Percentiles rank a stretch among this genome's conserved stretches.
These are phyloP conservation scores for Xestia rhomboidea DNA, from an alignment of 2,888 invertebrate species.

Conservation along the genomic window DNA sequence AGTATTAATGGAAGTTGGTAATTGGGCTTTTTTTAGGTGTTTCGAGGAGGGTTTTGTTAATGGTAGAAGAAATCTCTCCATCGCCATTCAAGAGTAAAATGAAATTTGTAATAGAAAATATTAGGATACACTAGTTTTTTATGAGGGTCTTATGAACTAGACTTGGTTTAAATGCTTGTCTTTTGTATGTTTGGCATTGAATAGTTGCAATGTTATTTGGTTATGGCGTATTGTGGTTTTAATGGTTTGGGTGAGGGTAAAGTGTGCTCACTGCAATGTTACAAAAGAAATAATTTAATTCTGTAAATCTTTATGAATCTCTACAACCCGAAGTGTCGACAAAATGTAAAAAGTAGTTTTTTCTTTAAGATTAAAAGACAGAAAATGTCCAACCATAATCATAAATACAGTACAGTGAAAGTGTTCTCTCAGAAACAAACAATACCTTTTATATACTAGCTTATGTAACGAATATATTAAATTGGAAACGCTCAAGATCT, in stretches of 20 bases:
- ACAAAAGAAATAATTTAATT: background rate
- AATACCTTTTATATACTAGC: slow-evolving; percentile 1
- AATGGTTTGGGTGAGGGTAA: background rate
- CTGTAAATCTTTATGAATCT: no score
- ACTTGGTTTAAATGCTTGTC: background rate
- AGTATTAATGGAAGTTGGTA: no score
- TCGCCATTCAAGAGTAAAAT: no score
- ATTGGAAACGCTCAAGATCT: slow-evolving; percentile 47
- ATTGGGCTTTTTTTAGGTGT: no score
- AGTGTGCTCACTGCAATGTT: no score
- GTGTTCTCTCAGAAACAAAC: slow-evolving; percentile 6
- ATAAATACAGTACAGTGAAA: slow-evolving; percentile 24
- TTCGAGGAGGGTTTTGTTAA: background rate
- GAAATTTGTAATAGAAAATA: no score
- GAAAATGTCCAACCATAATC: background rate
- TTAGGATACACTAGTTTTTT: no score
- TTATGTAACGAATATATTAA: slow-evolving; percentile 41
- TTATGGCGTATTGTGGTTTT: background rate
- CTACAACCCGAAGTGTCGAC: no score
- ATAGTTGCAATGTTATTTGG: background rate
- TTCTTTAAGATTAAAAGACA: background rate
- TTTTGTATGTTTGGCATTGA: background rate
- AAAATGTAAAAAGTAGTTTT: no score
- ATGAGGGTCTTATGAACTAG: no score
- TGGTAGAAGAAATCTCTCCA: no score